Conservation (phyloP, 2,113 vertebrate species). For the Varanus komodoensis region DNA sequence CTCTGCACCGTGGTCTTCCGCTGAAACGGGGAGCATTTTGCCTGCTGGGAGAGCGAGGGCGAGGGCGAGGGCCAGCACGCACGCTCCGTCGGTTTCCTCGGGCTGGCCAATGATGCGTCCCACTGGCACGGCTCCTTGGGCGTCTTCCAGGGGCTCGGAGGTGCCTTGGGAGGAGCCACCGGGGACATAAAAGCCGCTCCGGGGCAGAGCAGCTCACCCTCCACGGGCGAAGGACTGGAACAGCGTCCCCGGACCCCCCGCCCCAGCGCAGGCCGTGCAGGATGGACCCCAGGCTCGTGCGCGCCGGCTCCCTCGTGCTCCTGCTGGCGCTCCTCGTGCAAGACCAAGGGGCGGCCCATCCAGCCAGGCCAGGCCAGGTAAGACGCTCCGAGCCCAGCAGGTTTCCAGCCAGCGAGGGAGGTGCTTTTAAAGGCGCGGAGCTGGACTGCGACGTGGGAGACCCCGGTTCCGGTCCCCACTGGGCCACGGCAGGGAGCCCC, state of each 20-base stretch:
- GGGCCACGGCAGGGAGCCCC: too few species aligned
- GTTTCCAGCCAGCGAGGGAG: background rate
- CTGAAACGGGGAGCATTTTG: constrained; percentile 3
- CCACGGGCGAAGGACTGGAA: constrained; percentile 26
- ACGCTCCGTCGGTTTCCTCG: constrained; percentile 30
- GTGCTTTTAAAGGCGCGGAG: background rate
- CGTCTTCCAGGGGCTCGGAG: constrained; percentile 51
- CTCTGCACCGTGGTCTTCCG: background rate
- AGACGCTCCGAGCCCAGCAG: constrained; percentile 18
- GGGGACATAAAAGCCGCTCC: constrained; percentile 62
- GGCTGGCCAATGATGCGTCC: too few species aligned
- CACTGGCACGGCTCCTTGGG: constrained; percentile 68
- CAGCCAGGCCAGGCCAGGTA: constrained; percentile 60
- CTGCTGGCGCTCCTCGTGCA: constrained; percentile 57
- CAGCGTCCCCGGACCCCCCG: background rate
- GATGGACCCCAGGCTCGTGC: constrained; percentile 56
- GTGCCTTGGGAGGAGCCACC: constrained; percentile 64
- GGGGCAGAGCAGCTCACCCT: background rate
- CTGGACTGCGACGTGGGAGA: too few species aligned
- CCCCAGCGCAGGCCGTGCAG: background rate
- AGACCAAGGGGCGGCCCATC: constrained; percentile 56
- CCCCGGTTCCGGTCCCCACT: too few species aligned
- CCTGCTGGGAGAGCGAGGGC: background rate
- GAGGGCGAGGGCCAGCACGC: too few species aligned
- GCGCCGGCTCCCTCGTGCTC: constrained; percentile 60